Conservation (phyloP, 2,888 invertebrate species). For the Orchesellides sinensis region DNA sequence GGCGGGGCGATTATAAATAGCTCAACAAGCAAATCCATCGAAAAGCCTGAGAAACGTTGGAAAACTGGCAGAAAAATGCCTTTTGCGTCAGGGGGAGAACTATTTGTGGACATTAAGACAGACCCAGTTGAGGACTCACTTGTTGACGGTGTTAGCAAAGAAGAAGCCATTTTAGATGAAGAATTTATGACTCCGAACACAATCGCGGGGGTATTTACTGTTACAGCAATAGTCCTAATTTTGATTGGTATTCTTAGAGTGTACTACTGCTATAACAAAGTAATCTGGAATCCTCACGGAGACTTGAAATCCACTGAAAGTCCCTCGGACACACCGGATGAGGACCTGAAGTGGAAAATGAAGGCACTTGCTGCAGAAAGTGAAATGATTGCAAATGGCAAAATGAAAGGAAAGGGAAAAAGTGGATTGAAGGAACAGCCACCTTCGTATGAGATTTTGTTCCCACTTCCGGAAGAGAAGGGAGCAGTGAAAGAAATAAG, state of each 20-base stretch:
- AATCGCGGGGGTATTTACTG: slow-evolving; percentile 38
- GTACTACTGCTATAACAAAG: slow-evolving; percentile 63
- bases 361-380: slow-evolving; percentile 38
- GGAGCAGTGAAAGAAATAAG: background rate
- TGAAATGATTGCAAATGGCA: too few relatives aligned
- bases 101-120: slow-evolving; percentile 51
- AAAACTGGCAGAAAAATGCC: slow-evolving; percentile 51
- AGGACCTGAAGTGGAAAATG: slow-evolving; percentile 37
- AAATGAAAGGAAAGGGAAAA: too few relatives aligned
- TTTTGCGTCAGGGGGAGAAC: slow-evolving; percentile 29
- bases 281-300: slow-evolving; percentile 66
- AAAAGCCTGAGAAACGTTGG: background rate
- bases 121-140: slow-evolving; percentile 36
- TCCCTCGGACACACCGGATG: slow-evolving; percentile 32
- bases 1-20: background rate
- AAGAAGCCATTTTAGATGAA: slow-evolving; percentile 11
- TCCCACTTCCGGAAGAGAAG: slow-evolving; percentile 51
- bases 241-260: slow-evolving; percentile 49
- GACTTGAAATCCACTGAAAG: slow-evolving; percentile 26
- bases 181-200: slow-evolving; percentile 14
- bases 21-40: too few relatives aligned
- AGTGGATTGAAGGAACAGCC: slow-evolving; percentile 51
- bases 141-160: slow-evolving; percentile 30
- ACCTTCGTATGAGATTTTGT: slow-evolving; percentile 62
- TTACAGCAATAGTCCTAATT: slow-evolving; percentile 47